These are phyloP conservation scores for Chascanopsetta lugubris DNA, from an alignment of 2,113 vertebrate species.

Conservation along the genomic window DNA sequence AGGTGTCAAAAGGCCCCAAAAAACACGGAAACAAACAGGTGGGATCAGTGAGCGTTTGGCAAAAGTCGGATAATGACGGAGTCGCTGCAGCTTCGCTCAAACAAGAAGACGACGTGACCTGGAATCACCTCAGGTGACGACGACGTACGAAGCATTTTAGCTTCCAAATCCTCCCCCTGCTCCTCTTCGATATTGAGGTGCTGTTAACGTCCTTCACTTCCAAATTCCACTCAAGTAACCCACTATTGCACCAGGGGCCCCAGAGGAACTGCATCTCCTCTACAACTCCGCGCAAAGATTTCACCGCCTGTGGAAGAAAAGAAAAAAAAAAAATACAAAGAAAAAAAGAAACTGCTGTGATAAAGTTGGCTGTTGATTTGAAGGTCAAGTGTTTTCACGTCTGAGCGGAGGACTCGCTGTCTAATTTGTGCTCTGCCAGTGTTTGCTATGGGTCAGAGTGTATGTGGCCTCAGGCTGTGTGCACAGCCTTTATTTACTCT, in stretches of 20 bases:
- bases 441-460: slow-evolving; percentile 59
- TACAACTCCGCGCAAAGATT: slow-evolving; percentile 40
- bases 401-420: slow-evolving; percentile 54
- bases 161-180: slow-evolving; percentile 22
- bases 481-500: slow-evolving; percentile 57
- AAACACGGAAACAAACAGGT: slow-evolving; percentile 58
- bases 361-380: slow-evolving; percentile 55
- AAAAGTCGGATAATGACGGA: slow-evolving; percentile 44
- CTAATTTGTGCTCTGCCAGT: slow-evolving; percentile 48
- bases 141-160: slow-evolving; percentile 24
- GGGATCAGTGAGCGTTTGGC: slow-evolving; percentile 33
- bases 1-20: slow-evolving; percentile 47
- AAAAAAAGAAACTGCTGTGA: slow-evolving; percentile 31
- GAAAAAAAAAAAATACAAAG: slow-evolving; percentile 37
- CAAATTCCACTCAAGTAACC: slow-evolving; percentile 56
- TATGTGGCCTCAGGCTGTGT: slow-evolving; percentile 62
- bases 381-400: slow-evolving; percentile 57
- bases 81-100: slow-evolving; percentile 21
- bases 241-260: slow-evolving; percentile 29
- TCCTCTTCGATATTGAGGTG: slow-evolving; percentile 41
- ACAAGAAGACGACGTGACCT: slow-evolving; percentile 42
- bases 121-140: slow-evolving; percentile 40
- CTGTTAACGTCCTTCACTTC: slow-evolving; percentile 56
- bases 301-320: slow-evolving; percentile 42
- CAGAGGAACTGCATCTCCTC: slow-evolving; percentile 48